Conservation (phyloP, 2,797 vertebrate genomes). For the Neosilurus hyrtlii region DNA sequence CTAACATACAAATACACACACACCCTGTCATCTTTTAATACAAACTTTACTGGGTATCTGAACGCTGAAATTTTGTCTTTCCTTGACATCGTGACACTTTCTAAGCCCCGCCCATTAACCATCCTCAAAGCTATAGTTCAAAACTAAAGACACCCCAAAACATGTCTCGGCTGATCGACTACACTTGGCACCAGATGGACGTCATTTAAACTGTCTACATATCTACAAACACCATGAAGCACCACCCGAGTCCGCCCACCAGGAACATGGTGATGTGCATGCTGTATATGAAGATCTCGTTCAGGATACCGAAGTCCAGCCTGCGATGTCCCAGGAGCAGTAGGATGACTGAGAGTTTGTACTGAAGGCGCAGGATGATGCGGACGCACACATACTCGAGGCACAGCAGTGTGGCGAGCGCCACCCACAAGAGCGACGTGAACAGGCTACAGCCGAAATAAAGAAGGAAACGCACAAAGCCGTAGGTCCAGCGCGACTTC, state of each 20-base stretch:
- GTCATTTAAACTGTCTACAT: slow-evolving; percentile 74
- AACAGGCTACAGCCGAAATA: slow-evolving; percentile 97
- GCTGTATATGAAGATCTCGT: slow-evolving; percentile 92
- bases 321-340: slow-evolving; percentile 88
- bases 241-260: slow-evolving; percentile 95
- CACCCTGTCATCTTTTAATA: background rate
- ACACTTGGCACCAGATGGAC: background rate
- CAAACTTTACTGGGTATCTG: background rate
- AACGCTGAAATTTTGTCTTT: background rate
- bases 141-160: background rate
- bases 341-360: slow-evolving; percentile 93
- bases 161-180: background rate
- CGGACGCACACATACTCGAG: slow-evolving; percentile 89
- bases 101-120: background rate
- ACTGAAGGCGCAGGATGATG: slow-evolving; percentile 90
- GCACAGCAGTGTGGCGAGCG: slow-evolving; percentile 87
- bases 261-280: slow-evolving; percentile 97
- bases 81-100: background rate
- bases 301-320: slow-evolving; percentile 89
- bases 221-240: slow-evolving; percentile 98
- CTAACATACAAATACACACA: background rate
- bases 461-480: slow-evolving; percentile 93
- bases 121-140: background rate
- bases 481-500: slow-evolving; percentile 89
- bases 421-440: slow-evolving; percentile 94